Evolutionary conservation across 2,888 invertebrate species (phyloP), one percentile per base, ranked within the genome.

Genomic region (Platycheirus albimanus): DNA sequence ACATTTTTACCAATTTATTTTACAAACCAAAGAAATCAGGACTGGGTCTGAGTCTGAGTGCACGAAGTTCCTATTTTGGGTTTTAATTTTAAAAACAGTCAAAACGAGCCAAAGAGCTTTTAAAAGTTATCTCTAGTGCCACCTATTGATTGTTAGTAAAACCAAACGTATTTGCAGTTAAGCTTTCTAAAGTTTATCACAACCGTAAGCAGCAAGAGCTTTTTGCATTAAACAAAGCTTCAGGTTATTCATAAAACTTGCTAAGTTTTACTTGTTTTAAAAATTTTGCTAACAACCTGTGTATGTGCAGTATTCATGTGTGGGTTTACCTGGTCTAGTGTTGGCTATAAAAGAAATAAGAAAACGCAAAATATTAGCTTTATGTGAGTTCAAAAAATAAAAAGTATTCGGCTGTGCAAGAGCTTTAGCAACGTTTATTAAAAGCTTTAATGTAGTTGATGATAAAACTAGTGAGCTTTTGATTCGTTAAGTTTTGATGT

Each of bases 271-370:
- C 6, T 24, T 24, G 24, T 24, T 24, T 24, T n/a, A n/a, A n/a
- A 24, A 24, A 49, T 66, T 72, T 80, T 24, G 49, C 54, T 38
- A 36, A 47, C 7, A 75, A 80, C 79, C 75, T 79, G 30, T 67
- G 33, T 11, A 1, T 52, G 45, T 54, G 33, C n/a, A 19, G 10
- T 45, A 17, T 17, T 7, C 17, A 11, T 56, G 19, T 17, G n/a
- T 56, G 38, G 41, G 64, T 51, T 80, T 66, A 81, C 80, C 80
- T 81, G 76, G 76, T 76, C 76, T 66, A 81, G 64, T 43, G 76
- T 66, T 30, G 80, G 80, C 76, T 81, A 75, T 33, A 64, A 61
- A 76, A 38, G 38, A 63, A 30, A 69, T 47, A 79, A 43, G 38
- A 43, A 49, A 75, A 8, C 28, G 24, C 36, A 47, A 67, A 19